A percentile compares a stretch with the other conserved stretches of the same genome.
These are phyloP conservation scores for Ailurus styani DNA, from an alignment of 2,113 vertebrate genomes.

Conservation along the genomic window DNA sequence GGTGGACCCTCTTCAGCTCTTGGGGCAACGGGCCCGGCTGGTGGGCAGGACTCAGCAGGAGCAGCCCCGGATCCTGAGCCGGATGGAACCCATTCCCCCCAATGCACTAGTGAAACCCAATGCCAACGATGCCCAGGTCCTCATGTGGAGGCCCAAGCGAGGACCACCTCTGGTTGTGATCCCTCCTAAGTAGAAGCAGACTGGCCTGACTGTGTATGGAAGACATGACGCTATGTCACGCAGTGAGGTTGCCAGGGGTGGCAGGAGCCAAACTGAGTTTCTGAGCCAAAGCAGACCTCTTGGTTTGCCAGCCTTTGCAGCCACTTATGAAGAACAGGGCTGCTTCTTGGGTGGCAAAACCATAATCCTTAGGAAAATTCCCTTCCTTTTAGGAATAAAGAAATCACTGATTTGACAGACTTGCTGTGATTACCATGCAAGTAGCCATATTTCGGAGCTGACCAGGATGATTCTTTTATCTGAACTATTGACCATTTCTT, in stretches of 20 bases:
- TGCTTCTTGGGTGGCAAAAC: constrained; percentile 67
- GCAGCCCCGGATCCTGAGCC: constrained; percentile 93
- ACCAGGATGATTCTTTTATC: constrained; percentile 68
- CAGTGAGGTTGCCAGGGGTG: constrained; percentile 57
- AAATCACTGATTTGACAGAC: constrained; percentile 65
- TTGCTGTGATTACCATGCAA: constrained; percentile 62
- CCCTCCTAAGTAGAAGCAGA: constrained; percentile 89
- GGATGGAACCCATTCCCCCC: constrained; percentile 95
- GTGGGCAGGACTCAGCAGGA: constrained; percentile 95
- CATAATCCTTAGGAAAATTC: constrained; percentile 48
- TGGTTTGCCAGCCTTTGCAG: constrained; percentile 75
- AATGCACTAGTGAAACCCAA: constrained; percentile 96
- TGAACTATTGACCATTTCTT: constrained; percentile 67
- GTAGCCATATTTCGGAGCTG: constrained; percentile 69
- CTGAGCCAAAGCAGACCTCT: constrained; percentile 80
- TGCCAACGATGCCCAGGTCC: constrained; percentile 97
- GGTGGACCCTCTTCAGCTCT: constrained; percentile 91
- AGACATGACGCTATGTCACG: background rate
- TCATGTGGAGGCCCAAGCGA: constrained; percentile 98
- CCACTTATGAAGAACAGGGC: constrained; percentile 52
- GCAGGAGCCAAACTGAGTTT: constrained; percentile 64
- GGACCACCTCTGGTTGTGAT: constrained; percentile 94
- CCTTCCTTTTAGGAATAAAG: constrained; percentile 49
- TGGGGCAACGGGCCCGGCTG: constrained; percentile 92
- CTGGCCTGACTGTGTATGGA: background rate